A percentile compares a stretch with the other conserved stretches of the same genome.
These are phyloP conservation scores for Anser brachyrhynchus DNA, from an alignment of 2,113 vertebrate species.

Conservation along the genomic window DNA sequence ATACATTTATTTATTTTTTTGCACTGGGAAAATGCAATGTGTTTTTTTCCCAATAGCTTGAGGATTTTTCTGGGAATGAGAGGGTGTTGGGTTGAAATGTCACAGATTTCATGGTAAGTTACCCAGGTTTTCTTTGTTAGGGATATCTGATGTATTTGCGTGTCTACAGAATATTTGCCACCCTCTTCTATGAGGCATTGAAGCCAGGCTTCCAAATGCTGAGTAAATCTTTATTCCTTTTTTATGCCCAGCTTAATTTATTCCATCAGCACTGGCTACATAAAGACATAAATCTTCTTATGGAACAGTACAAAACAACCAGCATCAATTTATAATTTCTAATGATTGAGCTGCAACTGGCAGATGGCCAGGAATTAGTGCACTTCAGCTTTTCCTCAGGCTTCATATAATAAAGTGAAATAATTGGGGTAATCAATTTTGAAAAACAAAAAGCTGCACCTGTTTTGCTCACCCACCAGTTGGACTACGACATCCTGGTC, in stretches of 20 bases:
- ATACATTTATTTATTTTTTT: not conserved
- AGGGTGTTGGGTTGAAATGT: not conserved
- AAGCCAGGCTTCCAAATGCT: constrained; percentile 29
- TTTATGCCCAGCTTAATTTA: constrained; percentile 55
- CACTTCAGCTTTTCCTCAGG: constrained; percentile 46
- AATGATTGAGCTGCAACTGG: constrained; percentile 30
- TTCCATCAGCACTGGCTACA: constrained; percentile 46
- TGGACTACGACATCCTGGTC: not conserved
- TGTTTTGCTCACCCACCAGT: constrained; percentile 14
- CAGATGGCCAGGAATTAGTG: constrained; percentile 31
- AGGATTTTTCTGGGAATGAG: not conserved
- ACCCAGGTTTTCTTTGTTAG: constrained; percentile 18
- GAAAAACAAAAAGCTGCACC: not conserved
- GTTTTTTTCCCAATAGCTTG: not conserved
- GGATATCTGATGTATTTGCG: constrained; percentile 24
- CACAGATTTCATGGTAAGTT: constrained; percentile 2
- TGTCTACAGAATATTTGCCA: constrained; percentile 5
- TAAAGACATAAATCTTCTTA: constrained; percentile 52
- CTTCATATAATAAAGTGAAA: constrained; percentile 48
- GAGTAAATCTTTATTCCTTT: constrained; percentile 54
- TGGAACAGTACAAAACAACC: constrained; percentile 40
- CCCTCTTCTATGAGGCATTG: constrained; percentile 15
- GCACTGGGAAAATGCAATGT: not conserved
- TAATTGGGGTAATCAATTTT: constrained; percentile 47
- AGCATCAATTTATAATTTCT: constrained; percentile 57